Evolutionary conservation across 2,888 invertebrate species (phyloP).

Genomic region (Philhelius pedissequus): DNA sequence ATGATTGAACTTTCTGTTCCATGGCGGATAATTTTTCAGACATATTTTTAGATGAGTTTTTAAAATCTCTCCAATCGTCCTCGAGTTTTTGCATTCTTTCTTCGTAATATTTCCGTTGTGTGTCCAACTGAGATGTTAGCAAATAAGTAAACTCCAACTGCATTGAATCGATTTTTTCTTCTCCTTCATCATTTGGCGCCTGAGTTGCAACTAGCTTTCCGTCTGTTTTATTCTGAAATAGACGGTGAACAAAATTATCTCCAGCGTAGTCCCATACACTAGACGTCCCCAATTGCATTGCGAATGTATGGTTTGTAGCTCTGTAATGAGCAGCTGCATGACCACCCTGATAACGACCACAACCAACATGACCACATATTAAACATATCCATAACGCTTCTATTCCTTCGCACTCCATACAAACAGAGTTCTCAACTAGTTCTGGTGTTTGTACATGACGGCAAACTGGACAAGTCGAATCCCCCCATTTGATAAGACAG

Average conservation of each 20-base stretch:
- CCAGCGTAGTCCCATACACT: slow-evolving; percentile 99
- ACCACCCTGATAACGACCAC: slow-evolving; percentile 93
- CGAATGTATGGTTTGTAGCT: slow-evolving; percentile 97
- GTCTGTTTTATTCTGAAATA: slow-evolving; percentile 97
- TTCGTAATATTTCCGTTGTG: slow-evolving; percentile 95
- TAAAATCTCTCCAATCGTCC: slow-evolving; percentile 81
- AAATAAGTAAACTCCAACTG: slow-evolving; percentile 98
- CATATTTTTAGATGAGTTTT: slow-evolving; percentile 80
- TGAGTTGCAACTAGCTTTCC: slow-evolving; percentile 94
- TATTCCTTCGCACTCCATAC: slow-evolving; percentile 82
- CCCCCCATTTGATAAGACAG: slow-evolving; percentile 97
- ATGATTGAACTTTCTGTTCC: slow-evolving; percentile 80
- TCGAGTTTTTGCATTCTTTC: slow-evolving; percentile 84
- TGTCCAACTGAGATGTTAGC: slow-evolving; percentile 95
- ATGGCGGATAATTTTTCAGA: slow-evolving; percentile 79
- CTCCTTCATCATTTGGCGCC: slow-evolving; percentile 83
- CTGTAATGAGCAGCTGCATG: slow-evolving; percentile 98
- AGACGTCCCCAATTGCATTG: slow-evolving; percentile 96
- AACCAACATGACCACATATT: slow-evolving; percentile 99
- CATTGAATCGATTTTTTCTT: slow-evolving; percentile 95
- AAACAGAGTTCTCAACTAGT: slow-evolving; percentile 81
- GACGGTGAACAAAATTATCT: slow-evolving; percentile 92
- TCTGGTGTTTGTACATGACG: slow-evolving; percentile 84
- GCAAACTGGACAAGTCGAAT: slow-evolving; percentile 98
- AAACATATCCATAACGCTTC: slow-evolving; percentile 99